Evolutionary conservation across 2,113 vertebrate species (phyloP).

Genomic region (Malurus elegans): DNA sequence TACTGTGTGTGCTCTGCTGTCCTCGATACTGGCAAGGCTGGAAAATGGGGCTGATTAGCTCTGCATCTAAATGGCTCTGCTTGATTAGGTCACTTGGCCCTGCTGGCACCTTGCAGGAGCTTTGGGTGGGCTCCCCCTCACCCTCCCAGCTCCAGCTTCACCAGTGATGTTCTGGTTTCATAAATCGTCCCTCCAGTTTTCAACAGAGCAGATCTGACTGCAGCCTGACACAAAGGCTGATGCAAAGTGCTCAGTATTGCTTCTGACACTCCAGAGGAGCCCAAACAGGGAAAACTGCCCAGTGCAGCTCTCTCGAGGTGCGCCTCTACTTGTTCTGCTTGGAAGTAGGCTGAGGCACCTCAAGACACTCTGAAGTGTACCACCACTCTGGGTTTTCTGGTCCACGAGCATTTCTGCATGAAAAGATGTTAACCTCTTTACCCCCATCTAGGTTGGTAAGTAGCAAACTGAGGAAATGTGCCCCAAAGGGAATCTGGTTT

Average conservation of each 20-base stretch:
- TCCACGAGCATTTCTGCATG: not conserved
- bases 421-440: not conserved
- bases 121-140: not conserved
- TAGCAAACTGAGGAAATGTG: not conserved
- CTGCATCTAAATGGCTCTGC: not conserved
- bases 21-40: not conserved
- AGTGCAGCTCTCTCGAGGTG: not conserved
- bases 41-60: not conserved
- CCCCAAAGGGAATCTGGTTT: not conserved
- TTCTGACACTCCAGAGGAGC: not conserved
- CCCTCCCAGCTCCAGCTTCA: not conserved
- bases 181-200: not conserved
- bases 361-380: not conserved
- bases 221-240: not conserved
- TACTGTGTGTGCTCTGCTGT: not conserved
- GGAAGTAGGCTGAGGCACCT: not conserved
- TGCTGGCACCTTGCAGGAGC: not conserved
- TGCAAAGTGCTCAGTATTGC: not conserved
- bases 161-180: not conserved
- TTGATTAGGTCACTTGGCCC: not conserved
- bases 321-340: not conserved
- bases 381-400: not conserved
- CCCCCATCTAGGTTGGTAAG: not conserved
- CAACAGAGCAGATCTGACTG: not conserved
- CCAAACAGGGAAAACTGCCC: not conserved